Conservation (phyloP, 2,113 vertebrate species). For the Apeltes quadracus region DNA sequence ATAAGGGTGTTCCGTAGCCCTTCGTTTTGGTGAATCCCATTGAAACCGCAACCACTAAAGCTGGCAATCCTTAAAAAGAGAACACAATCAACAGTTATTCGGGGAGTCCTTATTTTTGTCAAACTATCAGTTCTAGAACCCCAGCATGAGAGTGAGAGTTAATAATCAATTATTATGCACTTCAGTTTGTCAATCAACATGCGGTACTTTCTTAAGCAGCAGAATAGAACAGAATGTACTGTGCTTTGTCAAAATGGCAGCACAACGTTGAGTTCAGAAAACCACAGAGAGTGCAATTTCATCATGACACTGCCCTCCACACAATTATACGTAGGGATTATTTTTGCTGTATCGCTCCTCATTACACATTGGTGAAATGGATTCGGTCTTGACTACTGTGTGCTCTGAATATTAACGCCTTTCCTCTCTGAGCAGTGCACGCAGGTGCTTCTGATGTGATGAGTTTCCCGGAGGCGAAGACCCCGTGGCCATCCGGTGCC, state of each 20-base stretch:
- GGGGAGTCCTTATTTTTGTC: constrained; percentile 22
- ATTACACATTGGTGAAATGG: constrained; percentile 69
- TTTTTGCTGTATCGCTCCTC: constrained; percentile 49
- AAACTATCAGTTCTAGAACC: too few relatives aligned
- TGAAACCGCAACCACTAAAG: constrained; percentile 96
- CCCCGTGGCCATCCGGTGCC: constrained; percentile 61
- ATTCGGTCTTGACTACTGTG: constrained; percentile 58
- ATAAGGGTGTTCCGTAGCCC: constrained; percentile 96
- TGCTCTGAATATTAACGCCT: constrained; percentile 76
- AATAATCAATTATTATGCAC: constrained; percentile 31
- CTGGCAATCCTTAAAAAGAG: constrained; percentile 91
- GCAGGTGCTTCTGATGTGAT: constrained; percentile 79
- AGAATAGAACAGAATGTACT: constrained; percentile 30
- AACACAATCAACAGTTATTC: constrained; percentile 63
- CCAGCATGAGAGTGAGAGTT: constrained; percentile 16
- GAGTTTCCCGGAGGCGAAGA: constrained; percentile 69
- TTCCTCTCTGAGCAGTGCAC: constrained; percentile 38
- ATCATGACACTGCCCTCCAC: constrained; percentile 28
- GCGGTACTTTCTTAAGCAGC: constrained; percentile 17
- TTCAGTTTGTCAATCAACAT: constrained; percentile 45
- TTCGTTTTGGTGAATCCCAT: constrained; percentile 99
- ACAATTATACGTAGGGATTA: constrained; percentile 28
- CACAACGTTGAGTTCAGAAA: constrained; percentile 32
- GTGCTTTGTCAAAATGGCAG: constrained; percentile 56
- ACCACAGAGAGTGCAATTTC: constrained; percentile 36